Evolutionary conservation across 2,888 invertebrate genomes (phyloP), one percentile per base, ranked within the genome.

Genomic region (Scrobipalpa atriplicella): DNA sequence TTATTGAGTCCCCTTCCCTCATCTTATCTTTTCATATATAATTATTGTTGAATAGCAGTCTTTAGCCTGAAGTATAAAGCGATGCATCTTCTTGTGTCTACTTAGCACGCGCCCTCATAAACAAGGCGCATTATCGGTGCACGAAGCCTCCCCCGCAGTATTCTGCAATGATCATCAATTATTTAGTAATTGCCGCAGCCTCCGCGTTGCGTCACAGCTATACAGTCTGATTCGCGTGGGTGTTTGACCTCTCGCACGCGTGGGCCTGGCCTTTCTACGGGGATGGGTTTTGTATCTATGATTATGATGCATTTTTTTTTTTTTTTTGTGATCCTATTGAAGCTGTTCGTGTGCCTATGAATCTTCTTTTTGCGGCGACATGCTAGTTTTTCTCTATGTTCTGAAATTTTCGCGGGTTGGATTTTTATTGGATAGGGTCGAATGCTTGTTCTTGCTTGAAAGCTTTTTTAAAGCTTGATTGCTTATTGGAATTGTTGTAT

Each of bases 221-320:
- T 36, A 58, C 76, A 76, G 75, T 73, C 71, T 78, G 76, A 78
- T 80, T 75, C 78, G 67, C 71, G 75, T 76, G 78, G 77, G 84
- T 77, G 89, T 89, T 75, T 89, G 90, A 90, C 90, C 91, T 89
- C 87, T 87, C 79, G 73, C 85, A 79, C 80, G 88, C 85, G 90
- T 89, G 83, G 91, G 90, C 78, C 73, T 78, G 78, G 79, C 87
- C 89, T 87, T 89, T 56, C 54, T 13, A 21, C 54, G 21, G 54
- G 54, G 21, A 56, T 21, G 21, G 54, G 54, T 21, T 56, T 21
- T 29, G 11, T 56, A 9, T 56, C 13, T 13, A 9, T 56, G 54
- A 21, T 21, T 21, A 54, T 11, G 29, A 29, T 47, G n/a, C n/a
- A n/a, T n/a, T 47, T 3, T n/a, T 47, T 47, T 47, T 47, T 13